Evolutionary conservation across 2,888 invertebrate genomes (phyloP).

Genomic region (Drosophila mettleri): DNA sequence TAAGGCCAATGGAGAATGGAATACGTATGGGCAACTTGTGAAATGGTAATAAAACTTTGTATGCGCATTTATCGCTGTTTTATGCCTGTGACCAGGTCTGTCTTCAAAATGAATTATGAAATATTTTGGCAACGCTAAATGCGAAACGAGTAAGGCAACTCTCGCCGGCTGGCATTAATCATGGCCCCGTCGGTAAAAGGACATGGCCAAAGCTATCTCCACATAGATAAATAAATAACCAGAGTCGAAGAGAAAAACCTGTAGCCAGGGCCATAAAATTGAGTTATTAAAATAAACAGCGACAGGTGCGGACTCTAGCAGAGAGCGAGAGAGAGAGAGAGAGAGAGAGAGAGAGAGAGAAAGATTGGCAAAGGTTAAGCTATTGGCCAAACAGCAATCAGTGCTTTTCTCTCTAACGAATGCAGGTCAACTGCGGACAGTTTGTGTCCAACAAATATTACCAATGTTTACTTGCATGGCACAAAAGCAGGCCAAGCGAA

Average conservation of each 20-base stretch:
- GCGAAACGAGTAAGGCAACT: constrained; percentile 30
- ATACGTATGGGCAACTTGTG: constrained; percentile 54
- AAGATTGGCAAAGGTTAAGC: constrained; percentile 3
- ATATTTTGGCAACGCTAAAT: constrained; percentile 61
- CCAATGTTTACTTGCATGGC: constrained; percentile 31
- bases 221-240: constrained; percentile 55
- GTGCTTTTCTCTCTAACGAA: constrained; percentile 43
- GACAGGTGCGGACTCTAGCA: constrained; percentile 43
- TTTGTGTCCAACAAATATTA: constrained; percentile 44
- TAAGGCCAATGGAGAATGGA: constrained; percentile 24
- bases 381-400: constrained; percentile 60
- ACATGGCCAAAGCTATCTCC: constrained; percentile 53
- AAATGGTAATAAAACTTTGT: constrained; percentile 74
- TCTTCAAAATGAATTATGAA: constrained; percentile 71
- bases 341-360: neutral
- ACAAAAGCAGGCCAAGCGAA: constrained; percentile 50
- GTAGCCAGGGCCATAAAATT: constrained; percentile 66
- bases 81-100: constrained; percentile 59
- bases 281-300: constrained; percentile 69
- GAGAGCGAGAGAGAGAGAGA: neutral
- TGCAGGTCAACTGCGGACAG: constrained; percentile 61
- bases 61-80: constrained; percentile 69
- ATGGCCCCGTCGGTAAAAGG: constrained; percentile 62
- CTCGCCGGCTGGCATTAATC: constrained; percentile 64
- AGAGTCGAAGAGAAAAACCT: constrained; percentile 32